Percentiles rank a stretch among this genome's conserved stretches.
phyloP scores from a whole-genome alignment of 2,797 vertebrate species.

The Calcarius lapponicus region DNA sequence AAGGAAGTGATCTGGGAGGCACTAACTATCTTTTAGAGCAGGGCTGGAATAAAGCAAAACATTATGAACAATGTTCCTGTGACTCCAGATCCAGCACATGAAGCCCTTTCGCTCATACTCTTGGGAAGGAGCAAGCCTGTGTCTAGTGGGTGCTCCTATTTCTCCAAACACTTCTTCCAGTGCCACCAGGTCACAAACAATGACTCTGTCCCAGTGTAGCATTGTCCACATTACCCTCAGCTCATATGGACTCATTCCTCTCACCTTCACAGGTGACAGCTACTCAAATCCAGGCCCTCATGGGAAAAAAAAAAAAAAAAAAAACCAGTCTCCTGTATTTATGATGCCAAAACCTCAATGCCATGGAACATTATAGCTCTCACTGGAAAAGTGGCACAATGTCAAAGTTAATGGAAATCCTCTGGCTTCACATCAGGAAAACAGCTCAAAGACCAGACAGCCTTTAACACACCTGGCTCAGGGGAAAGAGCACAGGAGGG shows the following conservation, averaged over 20 bases:
- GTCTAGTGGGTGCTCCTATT: background rate
- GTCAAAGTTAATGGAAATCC: background rate
- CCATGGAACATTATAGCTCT: background rate
- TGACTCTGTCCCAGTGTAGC: background rate
- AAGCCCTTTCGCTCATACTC: background rate
- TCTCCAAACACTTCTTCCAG: background rate
- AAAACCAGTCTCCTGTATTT: background rate
- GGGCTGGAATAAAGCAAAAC: background rate
- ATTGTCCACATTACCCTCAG: background rate
- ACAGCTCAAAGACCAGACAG: background rate
- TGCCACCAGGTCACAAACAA: background rate
- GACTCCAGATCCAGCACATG: background rate
- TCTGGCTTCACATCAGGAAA: background rate
- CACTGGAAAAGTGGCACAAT: background rate
- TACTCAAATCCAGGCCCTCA: background rate
- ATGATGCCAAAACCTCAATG: background rate
- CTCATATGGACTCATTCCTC: background rate
- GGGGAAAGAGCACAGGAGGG: background rate
- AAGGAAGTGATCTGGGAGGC: constrained; percentile 12
- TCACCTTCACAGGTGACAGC: background rate
- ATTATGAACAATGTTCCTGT: background rate
- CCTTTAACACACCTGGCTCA: background rate
- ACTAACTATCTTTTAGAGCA: constrained; percentile 34
- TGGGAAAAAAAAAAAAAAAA: background rate
- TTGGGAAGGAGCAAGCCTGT: background rate